phyloP scores from a whole-genome alignment of 2,113 vertebrate genomes.

The Mus spicilegus region DNA sequence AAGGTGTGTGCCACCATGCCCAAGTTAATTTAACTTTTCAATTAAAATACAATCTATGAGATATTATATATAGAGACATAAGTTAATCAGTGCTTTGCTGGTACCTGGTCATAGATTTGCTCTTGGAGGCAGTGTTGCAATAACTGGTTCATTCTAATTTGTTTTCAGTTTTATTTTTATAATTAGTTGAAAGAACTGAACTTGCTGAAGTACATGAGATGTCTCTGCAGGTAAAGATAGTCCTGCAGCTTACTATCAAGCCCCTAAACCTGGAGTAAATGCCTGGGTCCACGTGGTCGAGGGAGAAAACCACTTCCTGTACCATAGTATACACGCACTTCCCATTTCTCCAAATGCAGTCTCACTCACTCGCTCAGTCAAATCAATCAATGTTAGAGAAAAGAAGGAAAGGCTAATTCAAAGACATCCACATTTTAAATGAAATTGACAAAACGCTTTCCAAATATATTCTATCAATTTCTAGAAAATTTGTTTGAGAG shows the following conservation, averaged over 20 bases:
- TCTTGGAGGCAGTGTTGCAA: not conserved
- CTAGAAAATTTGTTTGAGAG: not conserved
- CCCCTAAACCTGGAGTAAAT: not conserved
- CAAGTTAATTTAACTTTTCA: not conserved
- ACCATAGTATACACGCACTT: no score
- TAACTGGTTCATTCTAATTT: not conserved
- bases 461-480: not conserved
- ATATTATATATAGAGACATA: not conserved
- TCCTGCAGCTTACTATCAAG: not conserved
- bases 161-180: not conserved
- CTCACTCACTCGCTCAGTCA: not conserved
- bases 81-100: not conserved
- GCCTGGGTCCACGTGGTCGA: not conserved
- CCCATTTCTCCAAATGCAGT: not conserved
- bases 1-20: no score
- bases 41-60: not conserved
- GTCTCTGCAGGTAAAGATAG: not conserved
- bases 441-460: not conserved
- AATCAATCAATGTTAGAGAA: not conserved
- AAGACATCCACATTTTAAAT: constrained; percentile 11
- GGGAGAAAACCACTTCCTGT: no score
- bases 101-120: not conserved
- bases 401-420: not conserved
- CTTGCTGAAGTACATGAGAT: no score
- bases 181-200: not conserved